phyloP scores from a whole-genome alignment of 2,888 invertebrate species.

The Nasonia oneida region DNA sequence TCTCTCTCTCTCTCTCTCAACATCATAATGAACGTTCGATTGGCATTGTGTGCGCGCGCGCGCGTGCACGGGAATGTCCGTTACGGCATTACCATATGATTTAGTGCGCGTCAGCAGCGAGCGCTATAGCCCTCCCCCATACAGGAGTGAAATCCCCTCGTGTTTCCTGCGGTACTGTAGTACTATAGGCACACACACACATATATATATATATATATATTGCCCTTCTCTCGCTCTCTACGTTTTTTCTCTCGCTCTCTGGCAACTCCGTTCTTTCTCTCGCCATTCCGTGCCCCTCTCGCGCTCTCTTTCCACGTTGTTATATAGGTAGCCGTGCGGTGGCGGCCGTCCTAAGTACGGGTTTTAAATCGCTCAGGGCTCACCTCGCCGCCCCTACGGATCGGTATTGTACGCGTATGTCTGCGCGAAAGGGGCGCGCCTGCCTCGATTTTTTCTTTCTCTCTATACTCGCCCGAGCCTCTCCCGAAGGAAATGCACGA shows the following conservation, averaged over 20 bases:
- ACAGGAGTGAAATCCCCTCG: slow-evolving; percentile 47
- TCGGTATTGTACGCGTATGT: background rate
- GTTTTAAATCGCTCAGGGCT: slow-evolving; percentile 72
- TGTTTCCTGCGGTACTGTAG: slow-evolving; percentile 10
- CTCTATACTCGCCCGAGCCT: background rate
- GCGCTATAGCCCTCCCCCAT: slow-evolving; percentile 56
- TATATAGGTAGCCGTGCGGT: background rate
- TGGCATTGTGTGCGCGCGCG: background rate
- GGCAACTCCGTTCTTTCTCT: slow-evolving; percentile 46
- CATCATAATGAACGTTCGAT: background rate
- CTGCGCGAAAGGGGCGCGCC: slow-evolving; percentile 31
- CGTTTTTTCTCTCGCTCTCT: slow-evolving; percentile 42
- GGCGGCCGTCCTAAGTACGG: slow-evolving; percentile 67
- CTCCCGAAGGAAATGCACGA: background rate
- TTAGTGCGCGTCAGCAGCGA: slow-evolving; percentile 67
- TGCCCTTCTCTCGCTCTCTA: slow-evolving; percentile 51
- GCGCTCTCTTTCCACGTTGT: slow-evolving; percentile 49
- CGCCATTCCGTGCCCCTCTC: slow-evolving; percentile 54
- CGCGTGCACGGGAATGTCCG: slow-evolving; percentile 63
- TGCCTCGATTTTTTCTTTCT: slow-evolving; percentile 26
- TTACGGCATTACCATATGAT: slow-evolving; percentile 77
- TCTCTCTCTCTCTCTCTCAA: background rate
- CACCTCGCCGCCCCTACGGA: slow-evolving; percentile 62
- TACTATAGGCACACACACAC: background rate
- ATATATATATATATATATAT: background rate